A percentile compares a stretch with the other conserved stretches of the same genome.
phyloP scores from a whole-genome alignment of 2,797 vertebrate genomes.

The Decapterus maruadsi region DNA sequence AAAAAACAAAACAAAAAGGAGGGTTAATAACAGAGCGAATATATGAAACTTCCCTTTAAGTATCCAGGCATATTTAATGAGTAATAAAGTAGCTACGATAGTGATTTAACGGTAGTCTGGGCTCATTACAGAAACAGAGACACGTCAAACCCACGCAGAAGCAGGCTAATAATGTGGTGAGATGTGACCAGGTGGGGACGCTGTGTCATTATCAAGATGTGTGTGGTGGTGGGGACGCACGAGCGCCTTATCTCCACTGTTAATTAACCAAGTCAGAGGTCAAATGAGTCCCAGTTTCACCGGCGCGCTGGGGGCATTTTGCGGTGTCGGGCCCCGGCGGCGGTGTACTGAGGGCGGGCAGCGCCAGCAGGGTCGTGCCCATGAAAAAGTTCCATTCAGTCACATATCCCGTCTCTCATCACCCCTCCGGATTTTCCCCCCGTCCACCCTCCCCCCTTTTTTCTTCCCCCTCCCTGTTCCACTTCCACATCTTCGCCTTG shows the following conservation, averaged over 20 bases:
- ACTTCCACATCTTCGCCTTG: conserved; percentile 30
- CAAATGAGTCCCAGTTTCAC: background rate
- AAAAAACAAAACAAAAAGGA: too few species aligned
- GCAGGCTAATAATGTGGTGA: background rate
- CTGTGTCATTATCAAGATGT: conserved; percentile 16
- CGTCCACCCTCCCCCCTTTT: background rate
- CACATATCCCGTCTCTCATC: conserved; percentile 36
- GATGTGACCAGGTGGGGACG: conserved; percentile 7
- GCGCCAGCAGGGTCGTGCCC: conserved; percentile 46
- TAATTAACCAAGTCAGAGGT: background rate
- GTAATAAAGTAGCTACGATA: background rate
- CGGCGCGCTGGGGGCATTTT: background rate
- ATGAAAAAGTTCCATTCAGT: conserved; percentile 73
- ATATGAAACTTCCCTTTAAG: background rate
- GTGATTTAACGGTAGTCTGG: background rate
- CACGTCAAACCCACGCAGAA: background rate
- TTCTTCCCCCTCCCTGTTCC: conserved; percentile 16
- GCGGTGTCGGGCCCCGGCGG: background rate
- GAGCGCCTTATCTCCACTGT: background rate
- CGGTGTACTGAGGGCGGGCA: background rate
- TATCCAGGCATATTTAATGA: background rate
- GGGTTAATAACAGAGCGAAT: background rate
- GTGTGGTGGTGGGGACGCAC: background rate
- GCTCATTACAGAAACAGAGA: background rate
- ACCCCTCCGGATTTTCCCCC: background rate